Base-by-base conservation (phyloP, 2,797 vertebrate species). In the Bovichtus variegatus region DNA sequence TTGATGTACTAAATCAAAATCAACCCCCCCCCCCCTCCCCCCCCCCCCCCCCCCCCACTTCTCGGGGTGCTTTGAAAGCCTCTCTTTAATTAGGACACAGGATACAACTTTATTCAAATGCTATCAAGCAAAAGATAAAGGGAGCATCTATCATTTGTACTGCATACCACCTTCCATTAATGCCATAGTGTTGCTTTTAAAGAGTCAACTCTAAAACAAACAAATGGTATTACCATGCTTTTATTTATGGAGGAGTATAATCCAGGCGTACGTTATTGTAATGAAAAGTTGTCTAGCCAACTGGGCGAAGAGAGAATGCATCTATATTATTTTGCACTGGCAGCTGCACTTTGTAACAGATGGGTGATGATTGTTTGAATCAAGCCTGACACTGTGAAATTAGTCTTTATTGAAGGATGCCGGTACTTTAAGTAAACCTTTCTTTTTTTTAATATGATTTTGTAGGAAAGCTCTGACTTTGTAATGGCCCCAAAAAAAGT, bases 71-170 rank as follows among this genome's bases (percentile, higher is more conserved):
- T 88, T 87, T 92, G 88, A 93, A 91, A 90, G 84, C 81, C 61
- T 87, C 82, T 85, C 78, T 79, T 86, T 89, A 92, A 91, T 92
- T 92, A 93, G 83, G n/a, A n/a, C n/a, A n/a, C 76, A 71, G 77
- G 75, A 64, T 82, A 78, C 23, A 49, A 76, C 86, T 81, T 86
- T 69, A 89, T 90, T 89, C 81, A 92, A 86, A 89, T 70, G 75
- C 83, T 84, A 88, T 91, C 86, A 81, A 72, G 54, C 74, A 74
- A 62, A 40, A 69, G 74, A 86, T 86, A 74, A 91, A 86, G 66
- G 69, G 70, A 69, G 73, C 88, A 92, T 87, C 83, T 87, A 88
- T 92, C 84, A 92, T 87, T 85, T 83, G 69, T 78, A 90, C 78
- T 90, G 76, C 87, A 83, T 31, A 83, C 74, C 70, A 80, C 76